Base-by-base conservation (phyloP, 2,888 invertebrate species). In the Torymus texanus region DNA sequence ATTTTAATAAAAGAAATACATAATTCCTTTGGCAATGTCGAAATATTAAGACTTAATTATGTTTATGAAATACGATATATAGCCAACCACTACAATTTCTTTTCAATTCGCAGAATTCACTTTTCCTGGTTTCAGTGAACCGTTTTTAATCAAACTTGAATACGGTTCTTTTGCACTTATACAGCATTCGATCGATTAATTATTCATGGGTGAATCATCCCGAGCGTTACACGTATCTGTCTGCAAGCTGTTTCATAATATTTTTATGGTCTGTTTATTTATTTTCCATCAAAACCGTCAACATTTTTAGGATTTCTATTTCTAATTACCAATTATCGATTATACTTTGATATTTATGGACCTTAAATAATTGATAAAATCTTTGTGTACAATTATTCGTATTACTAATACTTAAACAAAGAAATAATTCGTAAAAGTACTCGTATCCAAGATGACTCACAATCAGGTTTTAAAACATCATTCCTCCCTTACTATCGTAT, bases 171-270 rank as follows among this genome's bases (percentile, higher is more conserved):
- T 75, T 72, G 56, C n/a, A 61, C 53, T 71, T 71, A 66, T 72
- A 72, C 55, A 61, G 59, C 14, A 62, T 62, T 71, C 65, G 70
- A 77, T 41, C 18, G 18, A 75, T 76, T 75, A 71, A 75, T 72
- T 75, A 75, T 79, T 70, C 72, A 66, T 72, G 8, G 51, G 21
- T 79, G 79, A 79, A 18, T 78, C 78, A 74, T 58, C 16, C 68
- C n/a, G n/a, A 24, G n/a, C 41, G 53, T 50, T 50, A 70, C 62
- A 62, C n/a, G 16, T n/a, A 53, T 29, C 21, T 59, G 18, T 70
- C 12, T 10, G 16, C 14, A 51, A 58, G n/a, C 11, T 1, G 2
- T 79, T 71, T 70, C 65, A 50, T 63, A 74, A 78, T 78, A 78
- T 75, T 71, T 75, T 70, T 63, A 79, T 58, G 68, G 16, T 78